These are phyloP conservation scores for Fragariocoptes setiger DNA, from an alignment of 1,140 invertebrate genomes.

Conservation along the genomic window DNA sequence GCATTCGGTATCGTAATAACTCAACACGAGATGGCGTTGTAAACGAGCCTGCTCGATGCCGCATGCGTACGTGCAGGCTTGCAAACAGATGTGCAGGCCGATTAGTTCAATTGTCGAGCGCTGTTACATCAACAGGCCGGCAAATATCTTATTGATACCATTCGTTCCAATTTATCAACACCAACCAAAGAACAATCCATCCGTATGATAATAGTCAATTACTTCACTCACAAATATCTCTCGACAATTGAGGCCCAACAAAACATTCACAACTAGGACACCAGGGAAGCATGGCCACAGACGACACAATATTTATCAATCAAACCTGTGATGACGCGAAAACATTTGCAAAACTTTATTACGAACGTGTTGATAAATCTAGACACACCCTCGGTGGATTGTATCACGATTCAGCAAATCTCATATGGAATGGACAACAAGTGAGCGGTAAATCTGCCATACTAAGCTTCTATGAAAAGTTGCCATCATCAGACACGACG, in stretches of 20 bases:
- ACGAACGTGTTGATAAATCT: slow-evolving; percentile 11
- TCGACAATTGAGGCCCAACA: background rate
- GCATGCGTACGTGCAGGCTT: too few relatives aligned
- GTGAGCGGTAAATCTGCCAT: slow-evolving; percentile 14
- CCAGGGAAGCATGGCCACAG: background rate
- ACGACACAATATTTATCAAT: background rate
- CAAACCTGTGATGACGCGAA: slow-evolving; percentile 9
- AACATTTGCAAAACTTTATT: slow-evolving; percentile 11
- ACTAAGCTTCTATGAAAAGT: slow-evolving; percentile 14
- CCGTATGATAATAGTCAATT: background rate
- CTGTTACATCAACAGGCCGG: too few relatives aligned
- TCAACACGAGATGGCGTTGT: too few relatives aligned
- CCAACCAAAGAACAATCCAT: background rate
- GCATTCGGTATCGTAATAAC: too few relatives aligned
- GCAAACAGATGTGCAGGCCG: too few relatives aligned
- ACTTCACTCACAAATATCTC: background rate
- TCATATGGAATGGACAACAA: slow-evolving; percentile 17
- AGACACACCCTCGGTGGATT: slow-evolving; percentile 9
- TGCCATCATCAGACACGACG: slow-evolving; percentile 15
- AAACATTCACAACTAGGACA: background rate
- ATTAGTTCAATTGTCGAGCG: too few relatives aligned
- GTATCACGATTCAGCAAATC: slow-evolving; percentile 15
- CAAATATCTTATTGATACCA: too few relatives aligned
- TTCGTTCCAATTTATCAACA: background rate
- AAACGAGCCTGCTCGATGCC: too few relatives aligned